These are phyloP conservation scores for Elachura formosa DNA, from an alignment of 2,113 vertebrate genomes.

Conservation along the genomic window DNA sequence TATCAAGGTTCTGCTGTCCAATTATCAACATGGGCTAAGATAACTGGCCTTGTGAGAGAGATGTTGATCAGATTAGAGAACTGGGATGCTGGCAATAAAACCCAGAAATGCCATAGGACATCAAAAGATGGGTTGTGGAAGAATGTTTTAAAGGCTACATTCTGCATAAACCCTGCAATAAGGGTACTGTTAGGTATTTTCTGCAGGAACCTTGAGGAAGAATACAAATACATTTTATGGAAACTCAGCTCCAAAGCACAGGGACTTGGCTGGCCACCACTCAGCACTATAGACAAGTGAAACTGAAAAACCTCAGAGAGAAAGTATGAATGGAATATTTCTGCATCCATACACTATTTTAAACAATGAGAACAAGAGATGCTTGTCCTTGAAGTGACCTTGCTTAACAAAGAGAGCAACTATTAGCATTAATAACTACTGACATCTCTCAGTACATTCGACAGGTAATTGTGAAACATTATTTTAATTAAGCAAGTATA, in stretches of 20 bases:
- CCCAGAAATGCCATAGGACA: not conserved
- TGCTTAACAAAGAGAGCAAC: not conserved
- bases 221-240: not conserved
- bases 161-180: not conserved
- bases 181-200: not conserved
- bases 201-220: not conserved
- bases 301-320: not conserved
- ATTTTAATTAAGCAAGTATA: not conserved
- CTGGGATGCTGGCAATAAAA: not conserved
- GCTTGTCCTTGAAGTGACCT: rapidly evolving
- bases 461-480: not conserved
- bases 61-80: not conserved
- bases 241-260: not conserved
- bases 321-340: not conserved
- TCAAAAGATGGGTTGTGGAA: not conserved
- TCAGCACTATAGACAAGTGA: not conserved
- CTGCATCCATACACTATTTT: not conserved
- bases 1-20: not conserved
- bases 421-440: not conserved
- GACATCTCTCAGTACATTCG: not conserved
- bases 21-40: not conserved
- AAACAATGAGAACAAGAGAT: not conserved
- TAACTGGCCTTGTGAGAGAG: not conserved
- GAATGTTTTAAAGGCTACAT: not conserved
- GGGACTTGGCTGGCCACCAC: not conserved